Percentiles rank a stretch among this genome's conserved stretches.
These are phyloP conservation scores for Sebastes diploproa DNA, from an alignment of 2,797 vertebrate species.

Conservation along the genomic window DNA sequence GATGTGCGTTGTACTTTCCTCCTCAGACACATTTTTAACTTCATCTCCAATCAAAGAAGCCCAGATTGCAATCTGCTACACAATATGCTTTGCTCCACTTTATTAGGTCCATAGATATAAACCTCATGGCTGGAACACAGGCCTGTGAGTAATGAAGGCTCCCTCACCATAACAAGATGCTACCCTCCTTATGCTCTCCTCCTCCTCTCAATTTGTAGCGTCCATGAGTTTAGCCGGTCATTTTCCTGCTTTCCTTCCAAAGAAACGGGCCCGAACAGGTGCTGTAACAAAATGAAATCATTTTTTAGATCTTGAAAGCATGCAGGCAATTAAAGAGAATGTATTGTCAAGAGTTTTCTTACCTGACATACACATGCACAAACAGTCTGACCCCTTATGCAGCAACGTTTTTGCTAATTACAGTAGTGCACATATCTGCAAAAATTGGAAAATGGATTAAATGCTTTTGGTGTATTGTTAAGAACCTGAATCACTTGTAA, in stretches of 20 bases:
- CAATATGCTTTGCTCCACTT: slow-evolving; percentile 83
- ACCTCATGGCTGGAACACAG: slow-evolving; percentile 68
- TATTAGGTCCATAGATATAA: slow-evolving; percentile 80
- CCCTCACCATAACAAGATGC: slow-evolving; percentile 69
- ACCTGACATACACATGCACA: slow-evolving; percentile 2
- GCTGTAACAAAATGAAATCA: slow-evolving; percentile 30
- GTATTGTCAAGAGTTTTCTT: background rate
- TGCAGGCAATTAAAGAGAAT: slow-evolving; percentile 28
- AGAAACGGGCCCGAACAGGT: slow-evolving; percentile 24
- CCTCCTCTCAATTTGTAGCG: slow-evolving; percentile 43
- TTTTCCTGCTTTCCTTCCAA: slow-evolving; percentile 36
- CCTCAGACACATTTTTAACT: slow-evolving; percentile 69
- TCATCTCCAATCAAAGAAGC: slow-evolving; percentile 78
- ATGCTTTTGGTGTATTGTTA: background rate
- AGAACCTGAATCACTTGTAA: slow-evolving; percentile 5
- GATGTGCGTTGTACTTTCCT: slow-evolving; percentile 43
- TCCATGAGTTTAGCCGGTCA: slow-evolving; percentile 50
- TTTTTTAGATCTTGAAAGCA: slow-evolving; percentile 36
- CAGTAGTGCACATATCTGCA: background rate
- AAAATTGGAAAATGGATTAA: background rate
- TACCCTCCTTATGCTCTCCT: slow-evolving; percentile 57
- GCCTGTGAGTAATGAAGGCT: slow-evolving; percentile 72
- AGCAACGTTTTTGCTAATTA: background rate
- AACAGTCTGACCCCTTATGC: background rate
- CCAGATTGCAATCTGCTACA: slow-evolving; percentile 82